Evolutionary conservation across 2,113 vertebrate genomes (phyloP).

Genomic region (Xenopus borealis): DNA sequence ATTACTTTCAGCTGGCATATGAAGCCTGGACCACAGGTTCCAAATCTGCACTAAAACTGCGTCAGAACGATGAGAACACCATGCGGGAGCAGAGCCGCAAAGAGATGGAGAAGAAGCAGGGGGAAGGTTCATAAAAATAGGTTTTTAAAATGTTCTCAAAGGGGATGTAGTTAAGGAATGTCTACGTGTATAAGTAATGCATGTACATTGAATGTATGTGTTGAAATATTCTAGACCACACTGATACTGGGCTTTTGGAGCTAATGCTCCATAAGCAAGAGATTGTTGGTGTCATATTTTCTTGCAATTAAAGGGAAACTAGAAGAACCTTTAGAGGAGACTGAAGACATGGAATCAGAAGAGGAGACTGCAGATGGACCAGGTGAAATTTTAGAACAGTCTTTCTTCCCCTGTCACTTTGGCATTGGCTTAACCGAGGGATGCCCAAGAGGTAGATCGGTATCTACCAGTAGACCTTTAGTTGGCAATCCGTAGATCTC

Average conservation of each 20-base stretch:
- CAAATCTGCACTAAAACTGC: conserved; percentile 59
- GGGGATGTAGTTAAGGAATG: no score
- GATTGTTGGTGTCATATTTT: not conserved
- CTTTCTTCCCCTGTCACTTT: no score
- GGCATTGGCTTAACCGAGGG: no score
- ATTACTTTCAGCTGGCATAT: conserved; percentile 61
- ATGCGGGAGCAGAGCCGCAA: conserved; percentile 54
- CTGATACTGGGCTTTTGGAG: no score
- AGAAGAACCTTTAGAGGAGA: conserved; percentile 57
- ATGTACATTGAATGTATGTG: no score
- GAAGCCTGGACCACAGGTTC: conserved; percentile 70
- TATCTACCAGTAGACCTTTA: no score
- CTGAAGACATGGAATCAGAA: conserved; percentile 57
- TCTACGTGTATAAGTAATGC: no score
- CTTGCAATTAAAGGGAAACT: not conserved
- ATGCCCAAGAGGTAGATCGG: no score
- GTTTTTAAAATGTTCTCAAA: no score
- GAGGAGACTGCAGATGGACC: conserved; percentile 46
- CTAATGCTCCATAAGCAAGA: no score
- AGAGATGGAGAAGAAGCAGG: conserved; percentile 44
- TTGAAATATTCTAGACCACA: no score
- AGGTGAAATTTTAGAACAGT: conserved; percentile 19
- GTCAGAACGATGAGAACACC: conserved; percentile 62
- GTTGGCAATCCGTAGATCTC: no score
- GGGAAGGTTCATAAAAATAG: conserved; percentile 51